Conservation (phyloP, 2,888 invertebrate genomes). For the Pollenia amentaria region DNA sequence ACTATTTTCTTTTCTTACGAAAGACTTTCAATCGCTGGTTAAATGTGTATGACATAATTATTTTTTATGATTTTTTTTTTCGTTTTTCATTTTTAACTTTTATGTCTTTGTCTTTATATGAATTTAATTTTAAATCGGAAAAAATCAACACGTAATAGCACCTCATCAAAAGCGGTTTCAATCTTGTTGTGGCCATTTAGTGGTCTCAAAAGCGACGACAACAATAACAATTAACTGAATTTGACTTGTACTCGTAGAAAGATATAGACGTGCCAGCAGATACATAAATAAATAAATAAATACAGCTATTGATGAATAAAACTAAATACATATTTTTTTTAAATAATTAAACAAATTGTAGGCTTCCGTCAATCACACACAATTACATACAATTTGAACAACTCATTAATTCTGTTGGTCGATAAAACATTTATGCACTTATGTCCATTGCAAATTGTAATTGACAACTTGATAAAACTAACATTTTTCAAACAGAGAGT, state of each 20-base stretch:
- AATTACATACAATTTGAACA: neutral
- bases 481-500: constrained; percentile 31
- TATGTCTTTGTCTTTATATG: constrained; percentile 19
- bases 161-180: constrained; percentile 5
- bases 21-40: constrained; percentile 13
- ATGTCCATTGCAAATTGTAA: constrained; percentile 11
- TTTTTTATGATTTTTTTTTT: neutral
- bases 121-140: constrained; percentile 11
- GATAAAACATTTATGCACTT: neutral
- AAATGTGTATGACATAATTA: constrained; percentile 51
- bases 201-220: constrained; percentile 8
- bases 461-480: constrained; percentile 11
- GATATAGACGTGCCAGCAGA: neutral
- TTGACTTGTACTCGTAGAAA: neutral
- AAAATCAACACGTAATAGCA: constrained; percentile 13
- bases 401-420: constrained; percentile 15
- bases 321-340: neutral
- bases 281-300: neutral
- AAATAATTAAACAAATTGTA: constrained; percentile 54
- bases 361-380: constrained; percentile 52
- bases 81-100: constrained; percentile 19
- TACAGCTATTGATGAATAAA: constrained; percentile 11
- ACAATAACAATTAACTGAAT: neutral
- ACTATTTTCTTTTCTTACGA: constrained; percentile 23
- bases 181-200: neutral